A percentile compares a stretch with the other conserved stretches of the same genome.
Evolutionary conservation across 2,113 vertebrate genomes (phyloP).

Genomic region (Gopherus flavomarginatus): DNA sequence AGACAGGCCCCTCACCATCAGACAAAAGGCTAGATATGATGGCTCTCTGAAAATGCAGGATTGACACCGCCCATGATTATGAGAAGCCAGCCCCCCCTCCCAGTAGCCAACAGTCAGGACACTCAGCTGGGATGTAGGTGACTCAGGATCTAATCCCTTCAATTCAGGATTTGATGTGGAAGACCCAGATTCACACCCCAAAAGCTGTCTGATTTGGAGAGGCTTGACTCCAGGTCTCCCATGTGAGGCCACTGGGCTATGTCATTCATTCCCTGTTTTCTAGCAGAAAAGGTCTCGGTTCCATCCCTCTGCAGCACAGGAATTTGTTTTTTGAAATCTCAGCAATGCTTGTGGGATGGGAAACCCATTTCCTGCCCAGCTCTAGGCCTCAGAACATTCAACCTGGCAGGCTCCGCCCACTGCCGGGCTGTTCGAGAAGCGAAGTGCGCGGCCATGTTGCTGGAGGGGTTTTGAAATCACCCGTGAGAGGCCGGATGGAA

Average conservation of each 20-base stretch:
- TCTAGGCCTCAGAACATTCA: neutral
- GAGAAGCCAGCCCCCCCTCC: too few species aligned
- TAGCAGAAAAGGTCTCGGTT: too few species aligned
- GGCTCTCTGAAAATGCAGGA: neutral
- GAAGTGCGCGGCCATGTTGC: accelerated
- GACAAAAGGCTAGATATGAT: neutral
- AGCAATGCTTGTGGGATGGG: too few species aligned
- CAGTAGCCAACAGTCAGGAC: too few species aligned
- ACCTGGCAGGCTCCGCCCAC: neutral
- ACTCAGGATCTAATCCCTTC: neutral
- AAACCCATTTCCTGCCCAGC: too few species aligned
- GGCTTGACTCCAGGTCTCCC: too few species aligned
- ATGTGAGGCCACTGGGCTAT: too few species aligned
- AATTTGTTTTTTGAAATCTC: too few species aligned
- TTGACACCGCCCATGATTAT: neutral
- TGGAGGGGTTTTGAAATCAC: neutral
- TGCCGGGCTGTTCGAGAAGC: neutral
- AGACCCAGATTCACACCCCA: too few species aligned
- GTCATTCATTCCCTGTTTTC: too few species aligned
- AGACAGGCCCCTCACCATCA: neutral
- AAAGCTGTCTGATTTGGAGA: too few species aligned
- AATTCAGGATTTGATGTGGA: too few species aligned
- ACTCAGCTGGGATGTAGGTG: neutral
- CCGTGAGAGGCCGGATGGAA: accelerated
- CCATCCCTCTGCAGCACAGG: accelerated